Percentiles rank a stretch among this genome's conserved stretches.
phyloP scores from a whole-genome alignment of 2,888 invertebrate genomes.

The Anaspis maculata region DNA sequence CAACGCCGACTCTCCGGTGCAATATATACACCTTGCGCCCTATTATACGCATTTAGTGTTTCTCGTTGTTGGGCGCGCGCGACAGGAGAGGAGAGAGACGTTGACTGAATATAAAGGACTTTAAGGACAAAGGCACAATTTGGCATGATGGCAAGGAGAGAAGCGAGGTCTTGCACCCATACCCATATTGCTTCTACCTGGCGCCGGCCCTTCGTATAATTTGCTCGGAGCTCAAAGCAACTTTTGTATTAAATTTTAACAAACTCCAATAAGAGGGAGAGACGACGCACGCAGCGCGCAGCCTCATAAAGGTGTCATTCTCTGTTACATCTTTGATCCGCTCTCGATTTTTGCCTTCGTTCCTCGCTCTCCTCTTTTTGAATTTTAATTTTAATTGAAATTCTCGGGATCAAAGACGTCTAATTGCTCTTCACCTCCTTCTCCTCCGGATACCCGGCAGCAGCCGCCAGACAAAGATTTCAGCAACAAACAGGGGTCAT shows the following conservation, averaged over 20 bases:
- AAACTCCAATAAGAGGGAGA: slow-evolving; percentile 18
- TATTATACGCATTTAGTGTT: slow-evolving; percentile 12
- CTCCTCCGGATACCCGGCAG: too few species aligned
- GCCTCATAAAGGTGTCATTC: too few species aligned
- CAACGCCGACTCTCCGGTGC: too few species aligned
- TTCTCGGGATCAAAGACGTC: slow-evolving; percentile 19
- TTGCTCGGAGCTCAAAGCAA: slow-evolving; percentile 19
- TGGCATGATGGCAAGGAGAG: too few species aligned
- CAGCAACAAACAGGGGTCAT: too few species aligned
- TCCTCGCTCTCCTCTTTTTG: slow-evolving; percentile 18
- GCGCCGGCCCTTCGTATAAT: slow-evolving; percentile 19
- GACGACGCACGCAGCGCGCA: slow-evolving; percentile 16
- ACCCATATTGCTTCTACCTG: slow-evolving; percentile 17
- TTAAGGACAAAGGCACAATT: slow-evolving; percentile 19
- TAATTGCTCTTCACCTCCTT: too few species aligned
- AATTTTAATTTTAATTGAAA: slow-evolving; percentile 24
- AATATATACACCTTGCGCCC: too few species aligned
- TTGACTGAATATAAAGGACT: slow-evolving; percentile 19
- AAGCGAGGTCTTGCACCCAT: too few species aligned
- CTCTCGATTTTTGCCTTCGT: slow-evolving; percentile 4
- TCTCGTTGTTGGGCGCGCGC: slow-evolving; percentile 11
- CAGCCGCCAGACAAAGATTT: too few species aligned
- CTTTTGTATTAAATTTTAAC: slow-evolving; percentile 22
- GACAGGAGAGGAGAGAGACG: slow-evolving; percentile 8
- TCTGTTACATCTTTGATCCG: slow-evolving; percentile 21